Base-by-base conservation (phyloP, 2,797 vertebrate genomes). In the Melanitta fusca region DNA sequence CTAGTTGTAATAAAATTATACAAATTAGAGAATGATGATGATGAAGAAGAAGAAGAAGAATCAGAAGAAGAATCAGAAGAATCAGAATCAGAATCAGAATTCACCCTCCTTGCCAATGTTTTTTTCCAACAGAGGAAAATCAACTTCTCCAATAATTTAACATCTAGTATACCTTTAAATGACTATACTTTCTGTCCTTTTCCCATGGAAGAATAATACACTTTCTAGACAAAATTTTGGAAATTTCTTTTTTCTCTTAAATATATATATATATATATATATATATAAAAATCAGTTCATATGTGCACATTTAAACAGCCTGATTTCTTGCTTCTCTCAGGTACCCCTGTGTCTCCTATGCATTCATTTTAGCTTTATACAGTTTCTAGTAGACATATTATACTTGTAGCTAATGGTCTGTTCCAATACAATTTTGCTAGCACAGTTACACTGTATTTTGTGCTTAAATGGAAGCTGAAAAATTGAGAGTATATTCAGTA, bases 381-480 rank as follows among this genome's bases (percentile, higher is more conserved):
- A 25, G 12, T 91, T 96, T 71, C 88, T 86, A 43, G 89, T 81
- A 71, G 16, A 93, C 79, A 70, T 85, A 69, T 61, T 85, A 15
- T 96, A 83, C 90, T 41, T 91, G 16, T 72, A 80, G 54, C 72
- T 95, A 91, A 88, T 88, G 32, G 73, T 80, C 82, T 91, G 65
- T 89, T 95, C 19, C 45, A 89, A 82, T 85, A 85, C 34, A 93
- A 77, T 69, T 94, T 84, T 57, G 78, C 79, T 68, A 74, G 39
- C 79, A 79, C 49, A 94, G 49, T 91, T 89, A 45, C 85, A 88
- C 34, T 49, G 65, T 70, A 64, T 12, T 87, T 93, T 83, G 77
- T 91, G 19, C 61, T 88, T 85, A 72, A 95, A 97, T 91, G 14
- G 22, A 95, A 92, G 41, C 77, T 95, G 77, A 92, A 85, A 89